Base-by-base conservation (phyloP, 1,140 invertebrate species). In the Colletes gigas region DNA sequence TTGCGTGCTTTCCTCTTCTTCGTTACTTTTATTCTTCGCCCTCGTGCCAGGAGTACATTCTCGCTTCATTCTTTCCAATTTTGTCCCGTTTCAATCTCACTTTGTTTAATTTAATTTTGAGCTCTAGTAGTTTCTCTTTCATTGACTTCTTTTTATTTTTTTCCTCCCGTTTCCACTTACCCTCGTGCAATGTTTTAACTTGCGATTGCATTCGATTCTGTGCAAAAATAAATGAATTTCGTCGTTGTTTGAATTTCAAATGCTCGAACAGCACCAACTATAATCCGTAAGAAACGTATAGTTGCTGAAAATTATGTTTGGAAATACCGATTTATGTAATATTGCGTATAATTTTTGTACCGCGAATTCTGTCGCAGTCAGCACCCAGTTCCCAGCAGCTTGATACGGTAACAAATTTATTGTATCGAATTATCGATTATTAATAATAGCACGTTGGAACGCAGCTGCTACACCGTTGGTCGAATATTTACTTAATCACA, bases 51-150 rank as follows among this genome's bases (percentile, higher is more conserved):
- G 39, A 21, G 19, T 59, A 21, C 5, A 47, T 71, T 57, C 17
- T 78, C 67, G 21, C 55, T 52, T 41, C 44, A 39, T 41, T 52
- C 50, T 59, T 65, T 21, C 30, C 63, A 55, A n/a, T 70, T 17
- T 41, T 50, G 52, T 44, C 12, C 55, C 63, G 44, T 65, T 80
- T 59, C 3, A 17, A 50, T 71, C 54, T 71, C 19, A 7, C 39
- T 3, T n/a, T n/a, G 19, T 30, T 30, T 68, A 67, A 19, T 21
- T 50, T 17, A 50, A 67, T 67, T 67, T 67, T 21, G 3, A 47
- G 17, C 6, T 50, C 15, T 60, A 17, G 44, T 47, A 47, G 44
- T 3, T 47, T 6, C 44, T 47, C 44, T 4, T 9, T 6, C 44
- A 47, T 47, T 47, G 44, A 0, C 44, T 47, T 9, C 6, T 47